phyloP scores from a whole-genome alignment of 2,113 vertebrate genomes.

The Cariama cristata region DNA sequence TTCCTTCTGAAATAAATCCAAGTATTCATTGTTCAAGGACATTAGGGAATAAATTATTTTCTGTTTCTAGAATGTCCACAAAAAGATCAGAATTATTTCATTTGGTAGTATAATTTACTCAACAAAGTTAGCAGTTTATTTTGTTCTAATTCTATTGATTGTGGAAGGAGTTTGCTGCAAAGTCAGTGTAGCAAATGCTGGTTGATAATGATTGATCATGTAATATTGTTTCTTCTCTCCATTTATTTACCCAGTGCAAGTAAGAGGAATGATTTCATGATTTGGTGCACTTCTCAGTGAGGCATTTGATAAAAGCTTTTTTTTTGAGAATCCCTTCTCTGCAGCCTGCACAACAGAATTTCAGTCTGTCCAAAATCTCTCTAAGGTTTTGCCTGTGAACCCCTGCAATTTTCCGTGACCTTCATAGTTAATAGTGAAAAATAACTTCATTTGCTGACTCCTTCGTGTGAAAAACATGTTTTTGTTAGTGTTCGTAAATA shows the following conservation, averaged over 20 bases:
- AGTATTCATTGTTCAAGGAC: slow-evolving; percentile 38
- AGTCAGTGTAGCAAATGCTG: background rate
- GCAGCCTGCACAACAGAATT: background rate
- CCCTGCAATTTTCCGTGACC: background rate
- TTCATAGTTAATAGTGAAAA: background rate
- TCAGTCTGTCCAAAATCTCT: background rate
- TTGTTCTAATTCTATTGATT: background rate
- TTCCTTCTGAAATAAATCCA: slow-evolving; percentile 48
- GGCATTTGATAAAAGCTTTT: background rate
- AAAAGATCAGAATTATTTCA: slow-evolving; percentile 38
- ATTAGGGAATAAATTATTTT: slow-evolving; percentile 22
- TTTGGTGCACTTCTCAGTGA: background rate
- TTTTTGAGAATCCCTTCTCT: background rate
- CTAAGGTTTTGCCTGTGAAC: background rate
- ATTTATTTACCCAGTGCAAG: background rate
- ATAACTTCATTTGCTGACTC: background rate
- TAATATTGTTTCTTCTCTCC: background rate
- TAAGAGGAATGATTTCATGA: background rate
- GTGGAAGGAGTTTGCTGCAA: background rate
- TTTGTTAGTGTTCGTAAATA: background rate
- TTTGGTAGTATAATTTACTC: slow-evolving; percentile 49
- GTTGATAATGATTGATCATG: background rate
- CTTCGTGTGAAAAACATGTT: background rate
- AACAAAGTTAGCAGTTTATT: slow-evolving; percentile 14
- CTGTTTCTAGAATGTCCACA: slow-evolving; percentile 20